Base-by-base conservation (phyloP, 2,113 vertebrate genomes). In the Baryphthengus martii region DNA sequence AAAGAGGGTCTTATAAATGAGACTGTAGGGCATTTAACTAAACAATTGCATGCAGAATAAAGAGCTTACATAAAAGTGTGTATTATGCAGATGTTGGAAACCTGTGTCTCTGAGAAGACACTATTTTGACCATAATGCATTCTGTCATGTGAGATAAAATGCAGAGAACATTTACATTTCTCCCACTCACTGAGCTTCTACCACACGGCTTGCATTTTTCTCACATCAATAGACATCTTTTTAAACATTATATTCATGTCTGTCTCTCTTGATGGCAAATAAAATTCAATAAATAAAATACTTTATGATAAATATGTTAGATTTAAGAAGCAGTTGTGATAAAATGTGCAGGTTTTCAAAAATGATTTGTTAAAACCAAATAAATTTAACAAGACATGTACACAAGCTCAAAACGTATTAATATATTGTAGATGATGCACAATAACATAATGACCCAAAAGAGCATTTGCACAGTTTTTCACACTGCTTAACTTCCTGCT, bases 141-240 rank as follows among this genome's bases (percentile, higher is more conserved):
- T 98, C 98, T 98, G 98, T 98, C 98, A 98, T 97, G 95, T 98
- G 97, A 97, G 96, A 98, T 98, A 97, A 98, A 98, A 98, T 97
- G 90, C 92, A 91, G 96, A 87, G 94, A 96, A 97, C 80, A 91
- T 97, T 98, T 97, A 97, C 97, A 97, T 98, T 97, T 98, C 97
- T 98, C 97, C 96, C 95, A 97, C 97, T 96, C 97, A 97, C 95
- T 95, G 97, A 98, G 97, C 96, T 97, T 98, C 97, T 91, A 97
- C 95, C 96, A 97, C 95, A 96, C 74, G 84, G 96, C 96, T 97
- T 94, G 94, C 95, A 85, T 97, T 96, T 98, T 95, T 98, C 96
- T 97, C 97, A 98, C 97, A 97, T 98, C 97, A 98, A 95, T 97
- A 98, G 96, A 97, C 97, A 97, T 98, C 96, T 97, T 98, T 97